phyloP scores from a whole-genome alignment of 2,797 vertebrate species.

The Tympanoctomys barrerae region DNA sequence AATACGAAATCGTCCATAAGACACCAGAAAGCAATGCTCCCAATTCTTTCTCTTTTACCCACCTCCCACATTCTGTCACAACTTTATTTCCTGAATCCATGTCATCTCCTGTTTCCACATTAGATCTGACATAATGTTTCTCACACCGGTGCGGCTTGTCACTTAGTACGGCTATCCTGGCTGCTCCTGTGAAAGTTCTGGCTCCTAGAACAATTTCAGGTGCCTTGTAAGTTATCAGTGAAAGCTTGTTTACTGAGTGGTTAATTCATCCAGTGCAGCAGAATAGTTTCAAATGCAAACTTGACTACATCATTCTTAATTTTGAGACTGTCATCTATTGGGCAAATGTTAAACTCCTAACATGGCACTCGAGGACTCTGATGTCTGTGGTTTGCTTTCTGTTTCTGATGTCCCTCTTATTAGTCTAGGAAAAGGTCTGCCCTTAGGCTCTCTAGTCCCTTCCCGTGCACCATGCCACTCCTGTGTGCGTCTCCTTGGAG shows the following conservation, averaged over 20 bases:
- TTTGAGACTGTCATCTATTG: neutral
- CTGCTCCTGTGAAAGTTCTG: slow-evolving; percentile 3
- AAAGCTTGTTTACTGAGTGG: neutral
- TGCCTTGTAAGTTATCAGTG: neutral
- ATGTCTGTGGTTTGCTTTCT: neutral
- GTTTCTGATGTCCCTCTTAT: neutral
- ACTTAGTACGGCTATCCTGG: slow-evolving; percentile 7
- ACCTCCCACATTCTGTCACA: neutral
- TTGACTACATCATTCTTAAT: slow-evolving; percentile 9
- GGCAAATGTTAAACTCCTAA: neutral
- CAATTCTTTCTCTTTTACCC: neutral
- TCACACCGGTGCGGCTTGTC: neutral
- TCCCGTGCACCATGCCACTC: neutral
- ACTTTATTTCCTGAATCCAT: slow-evolving; percentile 30
- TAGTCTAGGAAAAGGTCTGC: neutral
- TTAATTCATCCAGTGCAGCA: neutral
- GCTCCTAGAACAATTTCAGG: neutral
- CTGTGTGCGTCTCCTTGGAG: neutral
- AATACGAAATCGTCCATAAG: neutral
- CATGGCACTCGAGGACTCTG: neutral
- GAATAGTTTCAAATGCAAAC: slow-evolving; percentile 14
- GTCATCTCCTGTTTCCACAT: neutral
- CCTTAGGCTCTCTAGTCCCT: neutral
- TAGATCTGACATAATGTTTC: neutral
- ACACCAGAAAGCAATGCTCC: neutral